Base-by-base conservation (phyloP, 2,888 invertebrate genomes). In the Dryadula phaetusa region DNA sequence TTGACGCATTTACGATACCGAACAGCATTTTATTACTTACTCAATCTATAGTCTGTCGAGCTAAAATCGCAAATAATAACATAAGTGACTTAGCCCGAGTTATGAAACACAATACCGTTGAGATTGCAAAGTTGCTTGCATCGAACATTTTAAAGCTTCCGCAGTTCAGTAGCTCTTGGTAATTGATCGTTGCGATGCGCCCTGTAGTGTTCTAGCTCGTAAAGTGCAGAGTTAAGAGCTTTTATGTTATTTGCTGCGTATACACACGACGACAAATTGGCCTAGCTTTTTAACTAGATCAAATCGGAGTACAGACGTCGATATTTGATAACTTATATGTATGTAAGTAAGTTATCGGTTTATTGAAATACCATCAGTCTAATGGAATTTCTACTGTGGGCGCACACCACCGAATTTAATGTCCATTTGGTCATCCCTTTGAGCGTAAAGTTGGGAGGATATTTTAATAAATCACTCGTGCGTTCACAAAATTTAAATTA, bases 131-230 rank as follows among this genome's bases (percentile, higher is more conserved):
- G 71, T 74, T 71, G 67, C 22, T 20, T 75, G 53, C 28, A 54
- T 14, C 76, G 75, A 76, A 76, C 76, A 80, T 81, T 86, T 83
- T 80, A 84, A 81, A 87, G 87, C 82, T 85, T 85, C 72, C 72
- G 28, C 74, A 64, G 53, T 40, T 22, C 63, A 68, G 70, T 66
- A 62, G 62, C 52, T 32, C 40, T 62, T 28, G 12, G 62, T 71
- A 71, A 71, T 69, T 66, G 69, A 71, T 69, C 62, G 69, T 56
- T 47, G 52, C 32, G 66, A 62, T 64, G 66, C 60, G 64, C 44
- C 42, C 42, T 8, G 16, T 40, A 18, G 42, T 67, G 68, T 12
- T 12, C 16, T 16, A 16, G 5, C 25, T 53, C 42, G 40, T 22
- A 56, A 40, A 56, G 56, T 56, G 40, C 37, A 6, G 52, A 52